phyloP scores from a whole-genome alignment of 2,888 invertebrate species.

The Euproctis similis region DNA sequence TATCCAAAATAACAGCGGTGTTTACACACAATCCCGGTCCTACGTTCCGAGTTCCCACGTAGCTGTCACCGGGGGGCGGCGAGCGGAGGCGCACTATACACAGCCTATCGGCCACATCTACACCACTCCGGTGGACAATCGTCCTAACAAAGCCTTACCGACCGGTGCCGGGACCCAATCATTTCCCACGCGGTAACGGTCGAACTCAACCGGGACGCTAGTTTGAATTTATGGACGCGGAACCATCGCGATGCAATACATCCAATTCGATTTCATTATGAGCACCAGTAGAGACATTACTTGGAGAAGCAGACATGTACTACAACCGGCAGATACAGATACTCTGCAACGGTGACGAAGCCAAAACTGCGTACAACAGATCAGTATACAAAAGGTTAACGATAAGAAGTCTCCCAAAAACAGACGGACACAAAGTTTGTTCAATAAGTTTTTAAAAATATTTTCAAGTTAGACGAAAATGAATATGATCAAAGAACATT shows the following conservation, averaged over 20 bases:
- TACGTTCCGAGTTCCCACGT: slow-evolving; percentile 71
- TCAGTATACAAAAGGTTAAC: slow-evolving; percentile 70
- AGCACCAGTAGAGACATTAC: slow-evolving; percentile 35
- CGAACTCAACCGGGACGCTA: slow-evolving; percentile 58
- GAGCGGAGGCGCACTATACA: slow-evolving; percentile 40
- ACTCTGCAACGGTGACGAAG: slow-evolving; percentile 30
- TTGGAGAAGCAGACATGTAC: slow-evolving; percentile 47
- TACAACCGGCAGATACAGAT: slow-evolving; percentile 36
- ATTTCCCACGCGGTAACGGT: slow-evolving; percentile 75
- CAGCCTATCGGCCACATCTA: slow-evolving; percentile 69
- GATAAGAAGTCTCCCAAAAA: slow-evolving; percentile 68
- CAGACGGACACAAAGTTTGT: slow-evolving; percentile 67
- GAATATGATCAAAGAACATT: no score
- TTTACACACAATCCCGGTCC: slow-evolving; percentile 55
- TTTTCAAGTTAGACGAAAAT: slow-evolving; percentile 60
- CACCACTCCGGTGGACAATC: slow-evolving; percentile 71
- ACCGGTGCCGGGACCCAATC: slow-evolving; percentile 56
- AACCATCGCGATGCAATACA: slow-evolving; percentile 39
- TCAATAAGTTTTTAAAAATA: slow-evolving; percentile 47
- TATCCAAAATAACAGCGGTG: slow-evolving; percentile 46
- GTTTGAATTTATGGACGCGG: slow-evolving; percentile 62
- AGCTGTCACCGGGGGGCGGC: slow-evolving; percentile 69
- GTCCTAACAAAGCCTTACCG: slow-evolving; percentile 71
- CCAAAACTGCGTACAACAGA: slow-evolving; percentile 50
- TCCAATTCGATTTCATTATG: slow-evolving; percentile 46